Base-by-base conservation (phyloP, 2,888 invertebrate species). In the Chaetoderma sp. region DNA sequence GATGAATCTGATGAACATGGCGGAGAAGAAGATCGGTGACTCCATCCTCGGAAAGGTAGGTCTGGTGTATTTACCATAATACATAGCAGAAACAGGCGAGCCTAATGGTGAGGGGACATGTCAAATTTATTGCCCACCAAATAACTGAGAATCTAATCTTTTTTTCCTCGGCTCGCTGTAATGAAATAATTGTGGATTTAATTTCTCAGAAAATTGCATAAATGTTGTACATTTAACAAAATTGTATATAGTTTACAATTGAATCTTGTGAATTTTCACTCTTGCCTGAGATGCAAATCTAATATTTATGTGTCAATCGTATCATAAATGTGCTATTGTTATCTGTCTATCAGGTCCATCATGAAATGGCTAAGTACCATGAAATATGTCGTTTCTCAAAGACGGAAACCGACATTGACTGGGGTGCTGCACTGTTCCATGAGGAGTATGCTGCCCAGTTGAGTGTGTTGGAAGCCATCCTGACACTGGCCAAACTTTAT, bases 341-440 rank as follows among this genome's bases (percentile, higher is more conserved):
- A 36, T 23, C 42, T 50, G 18, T 33, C n/a, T 30, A 18, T 8
- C 66, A 88, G 87, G 82, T 90, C 57, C 90, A 90, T 75, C 86
- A 89, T 71, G 89, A 89, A 70, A 77, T 90, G 76, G 88, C 88
- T 18, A 87, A 88, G 70, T 90, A 89, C 78, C 88, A 90, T 71
- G 89, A 90, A 76, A 72, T 88, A 33, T 88, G 89, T 10, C 83
- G 89, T 16, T 89, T 89, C 73, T 76, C 79, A 42, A 68, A 73
- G 33, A 68, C 68, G 25, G 75, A 74, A n/a, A 76, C 79, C 18
- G 78, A 80, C n/a, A 87, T 88, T 61, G 89, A 89, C 77, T 83
- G 85, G 76, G 84, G 87, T 56, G 87, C 89, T 3, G 89, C 89
- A 21, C 75, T 89, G 39, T 90, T 85, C 76, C 89, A 89, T 74